Evolutionary conservation across 2,797 vertebrate genomes (phyloP).

Genomic region (Poliocrania exsul): DNA sequence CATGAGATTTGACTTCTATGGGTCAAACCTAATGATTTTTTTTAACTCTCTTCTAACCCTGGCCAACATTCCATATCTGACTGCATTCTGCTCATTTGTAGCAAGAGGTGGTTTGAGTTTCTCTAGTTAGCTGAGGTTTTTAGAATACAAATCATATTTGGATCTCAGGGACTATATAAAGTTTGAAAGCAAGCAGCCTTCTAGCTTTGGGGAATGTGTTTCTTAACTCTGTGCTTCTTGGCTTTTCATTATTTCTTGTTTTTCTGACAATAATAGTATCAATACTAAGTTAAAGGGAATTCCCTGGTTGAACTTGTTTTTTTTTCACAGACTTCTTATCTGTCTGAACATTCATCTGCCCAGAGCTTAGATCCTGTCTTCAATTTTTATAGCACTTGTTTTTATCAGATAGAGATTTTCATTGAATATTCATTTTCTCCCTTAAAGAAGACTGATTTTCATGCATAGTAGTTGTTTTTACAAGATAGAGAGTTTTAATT

Average conservation of each 20-base stretch:
- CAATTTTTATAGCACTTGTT: constrained; percentile 2
- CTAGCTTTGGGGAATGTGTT: background rate
- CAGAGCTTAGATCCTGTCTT: constrained; percentile 12
- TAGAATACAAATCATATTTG: background rate
- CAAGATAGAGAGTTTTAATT: background rate
- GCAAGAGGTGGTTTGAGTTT: background rate
- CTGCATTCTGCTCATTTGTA: background rate
- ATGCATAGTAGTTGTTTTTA: background rate
- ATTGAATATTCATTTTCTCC: background rate
- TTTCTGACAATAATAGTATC: constrained; percentile 28
- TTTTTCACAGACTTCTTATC: constrained; percentile 35
- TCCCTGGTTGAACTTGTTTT: constrained; percentile 30
- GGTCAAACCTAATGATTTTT: background rate
- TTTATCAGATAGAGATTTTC: background rate
- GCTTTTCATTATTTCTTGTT: constrained; percentile 26
- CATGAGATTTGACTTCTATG: background rate
- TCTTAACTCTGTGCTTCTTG: background rate
- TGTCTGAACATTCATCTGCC: constrained; percentile 30
- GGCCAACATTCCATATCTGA: background rate
- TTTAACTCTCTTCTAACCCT: background rate
- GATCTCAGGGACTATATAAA: constrained; percentile 5
- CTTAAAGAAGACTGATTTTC: background rate
- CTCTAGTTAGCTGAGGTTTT: background rate
- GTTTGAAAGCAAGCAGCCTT: background rate
- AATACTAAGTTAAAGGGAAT: constrained; percentile 45